These are phyloP conservation scores for Thaumetopoea pityocampa DNA, from an alignment of 1,140 invertebrate species.

Conservation along the genomic window DNA sequence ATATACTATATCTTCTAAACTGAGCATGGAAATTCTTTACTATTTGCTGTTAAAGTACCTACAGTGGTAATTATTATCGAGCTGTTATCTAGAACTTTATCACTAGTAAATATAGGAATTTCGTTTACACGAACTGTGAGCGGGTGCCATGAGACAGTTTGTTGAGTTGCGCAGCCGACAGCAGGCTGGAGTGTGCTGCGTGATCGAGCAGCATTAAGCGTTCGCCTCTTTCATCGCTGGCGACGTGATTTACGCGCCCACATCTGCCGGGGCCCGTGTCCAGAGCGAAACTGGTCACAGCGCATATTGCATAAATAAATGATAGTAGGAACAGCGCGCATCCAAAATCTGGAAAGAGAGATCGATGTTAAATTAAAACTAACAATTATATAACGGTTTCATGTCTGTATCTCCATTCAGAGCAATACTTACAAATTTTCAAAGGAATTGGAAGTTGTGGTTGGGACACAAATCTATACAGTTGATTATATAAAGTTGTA, in stretches of 20 bases:
- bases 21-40: too few relatives aligned
- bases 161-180: conserved; percentile 57
- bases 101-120: not conserved
- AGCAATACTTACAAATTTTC: too few relatives aligned
- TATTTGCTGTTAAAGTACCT: too few relatives aligned
- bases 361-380: too few relatives aligned
- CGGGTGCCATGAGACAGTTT: conserved; percentile 53
- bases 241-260: conserved; percentile 27
- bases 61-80: too few relatives aligned
- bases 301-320: conserved; percentile 60
- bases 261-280: conserved; percentile 44
- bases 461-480: too few relatives aligned
- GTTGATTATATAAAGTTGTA: too few relatives aligned
- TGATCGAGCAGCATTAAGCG: conserved; percentile 56
- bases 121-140: conserved; percentile 56
- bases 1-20: too few relatives aligned
- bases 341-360: conserved; percentile 44
- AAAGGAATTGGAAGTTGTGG: too few relatives aligned
- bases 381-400: too few relatives aligned
- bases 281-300: conserved; percentile 55
- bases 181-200: conserved; percentile 55
- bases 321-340: conserved; percentile 53
- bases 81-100: too few relatives aligned
- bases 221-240: conserved; percentile 56
- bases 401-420: too few relatives aligned